phyloP scores from a whole-genome alignment of 1,140 invertebrate species.

The Drosophila truncata region DNA sequence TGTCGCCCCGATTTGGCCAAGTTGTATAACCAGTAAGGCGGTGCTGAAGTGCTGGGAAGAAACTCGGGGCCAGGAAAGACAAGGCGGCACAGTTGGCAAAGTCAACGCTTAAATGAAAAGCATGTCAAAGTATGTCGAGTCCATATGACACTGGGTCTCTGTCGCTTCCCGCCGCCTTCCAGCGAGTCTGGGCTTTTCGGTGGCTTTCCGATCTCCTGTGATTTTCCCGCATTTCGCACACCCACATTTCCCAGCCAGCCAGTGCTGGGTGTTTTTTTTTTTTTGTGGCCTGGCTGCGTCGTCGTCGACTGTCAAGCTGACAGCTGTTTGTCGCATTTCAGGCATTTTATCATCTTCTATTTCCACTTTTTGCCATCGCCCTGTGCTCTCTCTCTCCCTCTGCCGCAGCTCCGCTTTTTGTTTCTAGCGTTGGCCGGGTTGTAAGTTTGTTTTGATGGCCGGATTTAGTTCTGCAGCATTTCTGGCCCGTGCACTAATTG shows the following conservation, averaged over 20 bases:
- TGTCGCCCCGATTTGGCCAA: conserved; percentile 53
- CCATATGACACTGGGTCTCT: conserved; percentile 66
- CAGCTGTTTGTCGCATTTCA: conserved; percentile 80
- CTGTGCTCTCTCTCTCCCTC: conserved; percentile 1
- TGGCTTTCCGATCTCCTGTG: conserved; percentile 31
- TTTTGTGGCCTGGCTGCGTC: conserved; percentile 52
- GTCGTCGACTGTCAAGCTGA: conserved; percentile 69
- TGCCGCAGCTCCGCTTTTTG: conserved; percentile 11
- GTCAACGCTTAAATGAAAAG: conserved; percentile 69
- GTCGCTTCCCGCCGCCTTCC: conserved; percentile 15
- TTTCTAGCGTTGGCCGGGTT: conserved; percentile 5
- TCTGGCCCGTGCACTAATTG: conserved; percentile 61
- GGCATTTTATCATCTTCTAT: conserved; percentile 71
- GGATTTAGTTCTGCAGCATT: conserved; percentile 64
- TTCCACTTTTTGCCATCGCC: conserved; percentile 43
- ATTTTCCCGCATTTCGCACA: conserved; percentile 15
- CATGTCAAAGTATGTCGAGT: conserved; percentile 72
- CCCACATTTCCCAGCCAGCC: conserved; percentile 10
- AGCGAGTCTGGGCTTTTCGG: conserved; percentile 27
- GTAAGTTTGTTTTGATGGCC: conserved; percentile 61
- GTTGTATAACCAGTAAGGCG: conserved; percentile 20
- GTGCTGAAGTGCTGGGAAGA: conserved; percentile 12
- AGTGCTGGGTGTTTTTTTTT: conserved; percentile 28
- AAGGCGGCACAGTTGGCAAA: conserved; percentile 55
- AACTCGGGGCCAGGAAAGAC: conserved; percentile 9